These are phyloP conservation scores for Halocynthia aurantium DNA, from an alignment of 23 tunicate species.

Conservation along the genomic window DNA sequence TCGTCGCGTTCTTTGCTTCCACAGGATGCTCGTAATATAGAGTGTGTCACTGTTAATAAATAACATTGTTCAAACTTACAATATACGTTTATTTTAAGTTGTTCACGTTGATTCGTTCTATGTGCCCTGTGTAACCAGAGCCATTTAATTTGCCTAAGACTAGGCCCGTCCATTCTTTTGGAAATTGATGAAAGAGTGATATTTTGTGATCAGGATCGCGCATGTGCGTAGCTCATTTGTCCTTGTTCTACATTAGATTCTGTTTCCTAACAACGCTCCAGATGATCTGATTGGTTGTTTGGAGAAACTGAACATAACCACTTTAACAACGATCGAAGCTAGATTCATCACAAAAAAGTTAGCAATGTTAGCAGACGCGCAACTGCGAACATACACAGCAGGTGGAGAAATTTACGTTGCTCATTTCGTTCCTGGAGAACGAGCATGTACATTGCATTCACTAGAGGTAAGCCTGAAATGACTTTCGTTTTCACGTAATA, in stretches of 20 bases:
- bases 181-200: background rate
- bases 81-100: no score
- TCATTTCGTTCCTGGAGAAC: background rate
- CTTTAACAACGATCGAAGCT: background rate
- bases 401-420: slow-evolving; percentile 7
- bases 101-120: no score
- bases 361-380: background rate
- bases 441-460: background rate
- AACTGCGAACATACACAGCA: background rate
- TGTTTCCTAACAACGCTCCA: slow-evolving; percentile 5
- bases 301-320: background rate
- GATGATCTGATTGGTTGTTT: background rate
- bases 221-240: background rate
- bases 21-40: no score
- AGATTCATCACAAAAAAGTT: background rate
- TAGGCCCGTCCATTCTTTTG: no score
- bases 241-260: background rate
- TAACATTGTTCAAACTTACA: no score
- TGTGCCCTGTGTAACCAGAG: no score
- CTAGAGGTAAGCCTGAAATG: background rate
- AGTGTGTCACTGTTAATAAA: no score
- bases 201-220: background rate
- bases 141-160: no score
- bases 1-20: no score
- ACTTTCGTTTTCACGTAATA: background rate